Evolutionary conservation across 2,113 vertebrate species (phyloP).

Genomic region (Chascanopsetta lugubris): DNA sequence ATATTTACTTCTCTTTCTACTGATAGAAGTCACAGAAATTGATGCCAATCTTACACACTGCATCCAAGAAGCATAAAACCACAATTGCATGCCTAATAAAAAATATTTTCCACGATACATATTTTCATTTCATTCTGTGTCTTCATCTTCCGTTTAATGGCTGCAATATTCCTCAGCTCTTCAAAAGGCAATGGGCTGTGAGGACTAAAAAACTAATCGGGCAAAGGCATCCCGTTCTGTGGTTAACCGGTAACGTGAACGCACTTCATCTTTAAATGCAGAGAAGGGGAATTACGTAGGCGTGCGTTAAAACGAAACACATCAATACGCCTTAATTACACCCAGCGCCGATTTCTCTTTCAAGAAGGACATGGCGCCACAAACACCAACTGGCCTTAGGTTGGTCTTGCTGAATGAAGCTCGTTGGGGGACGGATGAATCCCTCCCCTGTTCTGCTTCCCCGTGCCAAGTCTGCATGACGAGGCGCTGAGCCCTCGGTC

Average conservation of each 20-base stretch:
- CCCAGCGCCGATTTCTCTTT: constrained; percentile 44
- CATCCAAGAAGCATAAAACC: too few species aligned
- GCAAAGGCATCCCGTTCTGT: constrained; percentile 14
- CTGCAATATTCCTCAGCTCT: constrained; percentile 31
- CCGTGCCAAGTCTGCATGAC: constrained; percentile 72
- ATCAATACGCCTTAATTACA: constrained; percentile 45
- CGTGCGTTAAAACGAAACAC: constrained; percentile 46
- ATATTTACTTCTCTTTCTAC: too few species aligned
- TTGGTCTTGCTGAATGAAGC: constrained; percentile 74
- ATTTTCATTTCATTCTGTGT: constrained; percentile 26
- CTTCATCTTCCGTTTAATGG: constrained; percentile 38
- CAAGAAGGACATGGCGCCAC: constrained; percentile 50
- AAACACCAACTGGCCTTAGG: constrained; percentile 69
- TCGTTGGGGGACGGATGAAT: constrained; percentile 79
- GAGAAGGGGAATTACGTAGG: constrained; percentile 29
- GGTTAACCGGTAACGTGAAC: constrained; percentile 7
- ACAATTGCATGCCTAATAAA: background rate
- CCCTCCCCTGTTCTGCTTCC: constrained; percentile 77
- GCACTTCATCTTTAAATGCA: constrained; percentile 53
- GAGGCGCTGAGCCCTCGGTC: constrained; percentile 63
- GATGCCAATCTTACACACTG: too few species aligned
- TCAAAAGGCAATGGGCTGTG: constrained; percentile 50
- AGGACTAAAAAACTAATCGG: constrained; percentile 42
- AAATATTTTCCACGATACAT: constrained; percentile 26
- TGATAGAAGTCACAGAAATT: too few species aligned